phyloP scores from a whole-genome alignment of 2,113 vertebrate genomes.

The Megaceryle torquata region DNA sequence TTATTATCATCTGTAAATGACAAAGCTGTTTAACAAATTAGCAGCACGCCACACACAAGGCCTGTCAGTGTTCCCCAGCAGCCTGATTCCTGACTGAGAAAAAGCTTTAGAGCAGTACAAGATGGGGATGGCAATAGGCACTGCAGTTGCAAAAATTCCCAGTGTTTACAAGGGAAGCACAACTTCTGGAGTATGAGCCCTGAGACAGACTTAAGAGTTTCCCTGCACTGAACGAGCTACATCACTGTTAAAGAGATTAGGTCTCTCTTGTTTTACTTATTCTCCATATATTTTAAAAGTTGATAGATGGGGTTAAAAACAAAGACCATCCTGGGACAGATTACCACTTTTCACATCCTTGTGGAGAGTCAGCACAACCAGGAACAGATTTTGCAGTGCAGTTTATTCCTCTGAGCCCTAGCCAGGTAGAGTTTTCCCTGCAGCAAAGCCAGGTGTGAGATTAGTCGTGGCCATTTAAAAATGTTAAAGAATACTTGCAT shows the following conservation, averaged over 20 bases:
- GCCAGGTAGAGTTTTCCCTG: conserved; percentile 4
- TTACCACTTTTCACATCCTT: neutral
- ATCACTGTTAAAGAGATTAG: neutral
- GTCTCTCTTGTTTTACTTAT: neutral
- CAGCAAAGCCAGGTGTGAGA: conserved; percentile 6
- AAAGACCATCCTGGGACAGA: neutral
- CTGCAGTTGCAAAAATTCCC: neutral
- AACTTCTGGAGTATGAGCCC: neutral
- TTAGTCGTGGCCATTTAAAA: neutral
- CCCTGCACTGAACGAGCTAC: neutral
- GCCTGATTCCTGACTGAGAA: neutral
- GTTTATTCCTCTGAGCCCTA: neutral
- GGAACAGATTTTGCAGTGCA: neutral
- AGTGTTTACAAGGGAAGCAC: neutral
- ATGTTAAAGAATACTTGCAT: neutral
- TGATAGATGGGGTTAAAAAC: neutral
- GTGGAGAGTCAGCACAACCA: neutral
- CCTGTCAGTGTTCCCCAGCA: neutral
- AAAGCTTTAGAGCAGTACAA: neutral
- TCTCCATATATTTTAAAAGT: neutral
- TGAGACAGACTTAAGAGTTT: neutral
- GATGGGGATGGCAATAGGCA: neutral
- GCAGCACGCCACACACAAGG: neutral
- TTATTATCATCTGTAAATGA: neutral
- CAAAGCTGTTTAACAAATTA: neutral